Base-by-base conservation (phyloP, 2,113 vertebrate genomes). In the Ptychochromis oligacanthus region DNA sequence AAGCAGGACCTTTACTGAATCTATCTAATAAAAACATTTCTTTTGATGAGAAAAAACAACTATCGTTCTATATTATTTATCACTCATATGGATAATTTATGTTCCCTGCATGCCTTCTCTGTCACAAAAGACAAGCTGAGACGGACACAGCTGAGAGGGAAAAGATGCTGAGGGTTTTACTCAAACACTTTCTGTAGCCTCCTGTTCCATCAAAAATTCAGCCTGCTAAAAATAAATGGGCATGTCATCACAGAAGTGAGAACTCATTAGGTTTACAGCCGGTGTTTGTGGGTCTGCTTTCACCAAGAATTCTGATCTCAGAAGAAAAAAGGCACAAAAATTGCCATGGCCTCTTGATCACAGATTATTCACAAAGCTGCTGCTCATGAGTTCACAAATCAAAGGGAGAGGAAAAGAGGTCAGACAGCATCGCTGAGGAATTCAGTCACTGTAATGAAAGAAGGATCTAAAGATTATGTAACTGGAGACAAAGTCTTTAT, bases 161-260 rank as follows among this genome's bases (percentile, higher is more conserved):
- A 89, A 70, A 82, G 26, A 76, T 7, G 70, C 64, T 64, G 26
- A 20, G 49, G 59, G 36, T 80, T 84, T 80, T 49, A 18, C 40
- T 59, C 38, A 31, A 40, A 67, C 82, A 87, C 64, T 26, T 54
- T 86, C 40, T 57, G 26, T 24, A 46, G 54, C 81, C 17, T 86
- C 65, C 12, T 67, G 59, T 57, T 72, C 54, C 89, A 93, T 94
- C 75, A 93, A 91, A 93, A 79, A 92, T 91, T 91, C 46, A 92
- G 77, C 84, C 67, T 2, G 22, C 86, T 91, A 93, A 91, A 93
- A 90, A 92, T 90, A 89, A 88, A 87, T 77, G 86, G 81, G 76
- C 79, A 77, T 61, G 82, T 65, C 52, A 77, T 85, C 87, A 75
- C 86, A 84, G 56, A 84, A 64, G 76, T 79, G 81, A 79, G 88